These are phyloP conservation scores for Zapornia atra DNA, from an alignment of 2,113 vertebrate genomes.

Conservation along the genomic window DNA sequence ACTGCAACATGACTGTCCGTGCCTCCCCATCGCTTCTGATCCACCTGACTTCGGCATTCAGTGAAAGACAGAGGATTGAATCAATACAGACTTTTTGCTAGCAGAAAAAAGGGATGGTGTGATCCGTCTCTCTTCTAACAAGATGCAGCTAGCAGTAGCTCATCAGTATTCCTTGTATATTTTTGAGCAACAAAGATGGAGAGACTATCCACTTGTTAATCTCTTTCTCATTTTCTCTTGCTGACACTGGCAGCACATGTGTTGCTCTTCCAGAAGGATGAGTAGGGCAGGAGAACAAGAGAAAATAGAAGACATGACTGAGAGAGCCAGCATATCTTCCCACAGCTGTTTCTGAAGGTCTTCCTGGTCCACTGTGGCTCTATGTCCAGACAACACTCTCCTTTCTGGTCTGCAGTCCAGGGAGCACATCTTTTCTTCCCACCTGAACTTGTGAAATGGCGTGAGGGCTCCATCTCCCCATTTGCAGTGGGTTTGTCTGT, in stretches of 20 bases:
- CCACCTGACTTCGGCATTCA: background rate
- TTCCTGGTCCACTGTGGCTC: background rate
- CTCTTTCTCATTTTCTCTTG: background rate
- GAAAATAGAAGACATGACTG: background rate
- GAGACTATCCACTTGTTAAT: background rate
- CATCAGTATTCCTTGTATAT: background rate
- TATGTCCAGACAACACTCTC: background rate
- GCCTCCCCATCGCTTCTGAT: background rate
- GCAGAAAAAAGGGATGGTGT: accelerated
- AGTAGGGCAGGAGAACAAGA: background rate
- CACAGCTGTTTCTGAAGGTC: background rate
- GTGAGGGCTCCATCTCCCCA: background rate
- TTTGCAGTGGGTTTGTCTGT: background rate
- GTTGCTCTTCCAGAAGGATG: background rate
- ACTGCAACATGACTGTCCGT: background rate
- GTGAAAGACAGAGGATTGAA: background rate
- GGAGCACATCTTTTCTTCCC: background rate
- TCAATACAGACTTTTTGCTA: background rate
- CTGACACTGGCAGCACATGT: background rate
- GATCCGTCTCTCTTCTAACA: background rate
- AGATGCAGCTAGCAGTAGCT: background rate
- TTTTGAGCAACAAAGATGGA: background rate
- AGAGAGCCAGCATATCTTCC: background rate
- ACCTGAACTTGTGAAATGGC: background rate
- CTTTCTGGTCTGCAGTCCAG: background rate